phyloP scores from a whole-genome alignment of 2,888 invertebrate species.

The Drosophila anomelani region DNA sequence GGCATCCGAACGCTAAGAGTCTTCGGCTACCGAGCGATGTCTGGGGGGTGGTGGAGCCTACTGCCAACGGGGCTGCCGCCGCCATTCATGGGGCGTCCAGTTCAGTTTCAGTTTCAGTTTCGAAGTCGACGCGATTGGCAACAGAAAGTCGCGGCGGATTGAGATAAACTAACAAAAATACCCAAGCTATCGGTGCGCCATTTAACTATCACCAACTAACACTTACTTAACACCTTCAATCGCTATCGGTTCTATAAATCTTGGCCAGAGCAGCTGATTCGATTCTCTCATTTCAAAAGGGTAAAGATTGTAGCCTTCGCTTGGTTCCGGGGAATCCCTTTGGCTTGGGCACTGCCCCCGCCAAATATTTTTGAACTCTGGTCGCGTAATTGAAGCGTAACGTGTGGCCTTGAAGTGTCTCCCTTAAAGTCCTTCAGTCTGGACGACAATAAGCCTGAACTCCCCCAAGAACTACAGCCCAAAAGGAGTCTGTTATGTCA shows the following conservation, averaged over 20 bases:
- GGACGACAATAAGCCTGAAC: slow-evolving; percentile 3
- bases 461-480: not conserved
- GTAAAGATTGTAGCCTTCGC: not conserved
- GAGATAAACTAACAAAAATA: slow-evolving; percentile 40
- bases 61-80: slow-evolving; percentile 56
- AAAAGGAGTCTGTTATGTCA: slow-evolving; percentile 57
- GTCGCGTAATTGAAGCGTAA: slow-evolving; percentile 38
- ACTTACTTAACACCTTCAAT: slow-evolving; percentile 16
- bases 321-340: slow-evolving; percentile 5
- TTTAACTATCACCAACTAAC: slow-evolving; percentile 51
- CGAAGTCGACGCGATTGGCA: slow-evolving; percentile 69
- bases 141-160: slow-evolving; percentile 55
- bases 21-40: slow-evolving; percentile 17
- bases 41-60: slow-evolving; percentile 44
- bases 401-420: slow-evolving; percentile 20
- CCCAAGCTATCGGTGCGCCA: slow-evolving; percentile 46
- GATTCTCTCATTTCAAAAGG: not conserved
- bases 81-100: slow-evolving; percentile 52
- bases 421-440: slow-evolving; percentile 2
- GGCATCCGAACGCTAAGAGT: slow-evolving; percentile 8
- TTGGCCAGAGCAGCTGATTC: slow-evolving; percentile 21
- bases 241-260: slow-evolving; percentile 19
- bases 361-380: slow-evolving; percentile 43
- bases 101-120: slow-evolving; percentile 59
- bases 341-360: slow-evolving; percentile 23